These are phyloP conservation scores for Caenorhabditis remanei DNA, from an alignment of 1,140 invertebrate species.

Conservation along the genomic window DNA sequence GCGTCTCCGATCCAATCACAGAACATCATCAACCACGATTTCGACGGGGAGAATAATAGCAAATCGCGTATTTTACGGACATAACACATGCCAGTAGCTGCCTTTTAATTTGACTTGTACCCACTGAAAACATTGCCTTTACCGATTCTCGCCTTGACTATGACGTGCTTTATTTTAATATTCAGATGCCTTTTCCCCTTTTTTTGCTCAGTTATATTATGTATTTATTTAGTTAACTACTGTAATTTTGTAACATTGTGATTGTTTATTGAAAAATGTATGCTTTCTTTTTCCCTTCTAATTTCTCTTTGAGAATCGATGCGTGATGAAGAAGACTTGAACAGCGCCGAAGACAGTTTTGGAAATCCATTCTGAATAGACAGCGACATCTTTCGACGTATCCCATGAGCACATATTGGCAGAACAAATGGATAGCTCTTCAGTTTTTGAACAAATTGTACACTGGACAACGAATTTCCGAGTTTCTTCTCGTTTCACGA, in stretches of 20 bases:
- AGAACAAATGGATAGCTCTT: not conserved
- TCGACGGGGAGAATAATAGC: not conserved
- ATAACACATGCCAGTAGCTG: not conserved
- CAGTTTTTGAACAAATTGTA: not conserved
- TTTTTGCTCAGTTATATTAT: not conserved
- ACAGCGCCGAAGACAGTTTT: constrained; percentile 15
- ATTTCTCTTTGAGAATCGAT: not conserved
- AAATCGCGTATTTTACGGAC: constrained; percentile 19
- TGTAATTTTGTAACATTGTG: constrained; percentile 2
- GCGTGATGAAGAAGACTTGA: constrained; percentile 31
- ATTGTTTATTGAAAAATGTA: not conserved
- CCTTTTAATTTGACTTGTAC: too few species aligned
- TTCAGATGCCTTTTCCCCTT: not conserved
- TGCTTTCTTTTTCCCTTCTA: not conserved
- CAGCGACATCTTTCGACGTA: not conserved
- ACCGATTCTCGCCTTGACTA: not conserved
- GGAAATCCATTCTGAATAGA: constrained; percentile 27
- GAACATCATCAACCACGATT: constrained; percentile 4
- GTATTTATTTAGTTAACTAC: not conserved
- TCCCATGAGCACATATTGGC: constrained; percentile 26
- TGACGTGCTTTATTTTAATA: constrained; percentile 10
- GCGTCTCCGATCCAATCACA: constrained; percentile 29
- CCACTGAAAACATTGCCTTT: not conserved
- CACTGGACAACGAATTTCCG: not conserved
- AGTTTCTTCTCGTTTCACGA: not conserved